Evolutionary conservation across 2,888 invertebrate species (phyloP), one percentile per base, ranked within the genome.

Genomic region (Macrophya alboannulata): DNA sequence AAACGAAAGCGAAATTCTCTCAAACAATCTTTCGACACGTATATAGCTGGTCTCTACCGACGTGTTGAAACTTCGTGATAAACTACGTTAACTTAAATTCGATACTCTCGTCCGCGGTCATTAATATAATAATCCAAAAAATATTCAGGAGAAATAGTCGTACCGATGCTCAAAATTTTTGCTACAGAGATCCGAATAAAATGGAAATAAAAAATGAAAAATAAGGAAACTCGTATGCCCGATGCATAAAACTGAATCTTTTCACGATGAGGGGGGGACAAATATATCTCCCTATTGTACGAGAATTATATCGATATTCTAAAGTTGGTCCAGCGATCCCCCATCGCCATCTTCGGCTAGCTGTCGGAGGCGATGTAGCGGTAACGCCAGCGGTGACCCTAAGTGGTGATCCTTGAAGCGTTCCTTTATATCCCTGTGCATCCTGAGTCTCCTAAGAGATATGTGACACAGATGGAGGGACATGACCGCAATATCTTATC

Each of bases 401-500:
- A 87, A 88, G 86, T 88, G 89, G 82, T 87, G 87, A 90, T 90
- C 87, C 86, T 87, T 86, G 87, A 88, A 86, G 87, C 88, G 87
- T 88, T 88, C 88, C 89, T 89, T 90, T 89, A 88, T 88, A 88
- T 90, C 89, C 86, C 86, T 84, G 84, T 81, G 86, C 86, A 82
- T 86, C 85, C 82, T 84, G 59, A 62, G 59, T 59, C 62, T 62
- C 85, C 83, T 87, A 59, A 85, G 86, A 87, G 89, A 87, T 89
- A 88, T 88, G 90, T 88, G 90, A 88, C 89, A 87, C 89, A 90
- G 90, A 89, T 89, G 90, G 88, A 88, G 88, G 89, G 87, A 90
- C 89, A 89, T 86, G 88, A 88, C 90, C 90, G 90, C 89, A 90
- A 90, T 90, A 90, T 90, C 90, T 89, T 85, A 90, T 90, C 88